These are phyloP conservation scores for Euborellia annulipes DNA, from an alignment of 1,140 invertebrate species.

Conservation along the genomic window DNA sequence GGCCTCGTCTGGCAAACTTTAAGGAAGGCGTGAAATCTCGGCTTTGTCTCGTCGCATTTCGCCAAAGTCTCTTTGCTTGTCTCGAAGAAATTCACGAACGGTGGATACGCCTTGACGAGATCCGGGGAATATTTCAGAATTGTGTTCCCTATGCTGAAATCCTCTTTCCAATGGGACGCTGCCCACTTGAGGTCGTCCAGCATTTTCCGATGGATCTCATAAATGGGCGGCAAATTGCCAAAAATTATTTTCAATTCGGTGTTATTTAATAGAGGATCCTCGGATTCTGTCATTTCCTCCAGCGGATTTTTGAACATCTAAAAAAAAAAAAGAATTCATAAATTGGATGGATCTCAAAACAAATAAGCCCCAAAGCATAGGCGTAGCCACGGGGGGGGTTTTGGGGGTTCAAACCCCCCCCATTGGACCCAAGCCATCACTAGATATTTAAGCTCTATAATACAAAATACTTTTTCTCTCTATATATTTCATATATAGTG, in stretches of 20 bases:
- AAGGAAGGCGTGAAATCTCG: constrained; percentile 94
- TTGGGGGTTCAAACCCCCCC: too few relatives aligned
- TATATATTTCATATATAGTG: too few relatives aligned
- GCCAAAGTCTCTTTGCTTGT: constrained; percentile 85
- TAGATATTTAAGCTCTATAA: too few relatives aligned
- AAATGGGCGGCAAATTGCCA: constrained; percentile 86
- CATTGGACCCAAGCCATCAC: too few relatives aligned
- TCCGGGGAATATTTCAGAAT: constrained; percentile 67
- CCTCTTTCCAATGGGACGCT: constrained; percentile 63
- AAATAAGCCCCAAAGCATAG: too few relatives aligned
- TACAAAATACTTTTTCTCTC: too few relatives aligned
- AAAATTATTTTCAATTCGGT: constrained; percentile 93
- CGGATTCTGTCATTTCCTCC: constrained; percentile 66
- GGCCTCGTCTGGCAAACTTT: constrained; percentile 84
- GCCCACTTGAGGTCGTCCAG: constrained; percentile 56
- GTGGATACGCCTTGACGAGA: constrained; percentile 85
- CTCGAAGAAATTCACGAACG: constrained; percentile 96
- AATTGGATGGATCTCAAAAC: too few relatives aligned
- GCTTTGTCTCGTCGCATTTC: constrained; percentile 79
- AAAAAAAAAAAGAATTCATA: constrained; percentile 18
- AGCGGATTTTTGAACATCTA: constrained; percentile 87
- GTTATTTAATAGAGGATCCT: constrained; percentile 63
- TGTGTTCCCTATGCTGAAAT: constrained; percentile 70
- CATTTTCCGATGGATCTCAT: constrained; percentile 78
- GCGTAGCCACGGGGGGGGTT: too few relatives aligned